A percentile compares a stretch with the other conserved stretches of the same genome.
Conservation (phyloP, 2,888 invertebrate genomes). For the Oscheius sp. region DNA sequence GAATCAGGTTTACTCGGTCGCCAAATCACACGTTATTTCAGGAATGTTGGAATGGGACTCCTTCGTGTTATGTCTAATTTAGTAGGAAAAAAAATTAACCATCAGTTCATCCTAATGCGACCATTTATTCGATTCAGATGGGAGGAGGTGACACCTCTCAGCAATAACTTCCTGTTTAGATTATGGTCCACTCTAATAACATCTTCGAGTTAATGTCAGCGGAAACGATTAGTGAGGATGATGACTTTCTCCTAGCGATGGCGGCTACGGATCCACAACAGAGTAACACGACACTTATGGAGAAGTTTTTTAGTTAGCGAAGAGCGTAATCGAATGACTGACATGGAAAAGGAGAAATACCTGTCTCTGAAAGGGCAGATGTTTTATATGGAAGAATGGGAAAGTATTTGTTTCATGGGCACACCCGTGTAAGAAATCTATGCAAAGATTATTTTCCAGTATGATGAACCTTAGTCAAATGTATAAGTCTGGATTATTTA, state of each 20-base stretch:
- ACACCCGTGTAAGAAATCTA: constrained; percentile 80
- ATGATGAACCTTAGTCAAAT: constrained; percentile 93
- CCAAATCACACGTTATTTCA: constrained; percentile 49
- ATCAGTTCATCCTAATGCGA: constrained; percentile 89
- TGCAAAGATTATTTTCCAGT: constrained; percentile 58
- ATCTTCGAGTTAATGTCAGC: constrained; percentile 92
- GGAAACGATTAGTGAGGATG: constrained; percentile 76
- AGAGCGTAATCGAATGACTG: constrained; percentile 75
- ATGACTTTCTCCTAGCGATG: constrained; percentile 31
- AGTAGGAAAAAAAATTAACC: constrained; percentile 87
- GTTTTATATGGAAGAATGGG: constrained; percentile 98
- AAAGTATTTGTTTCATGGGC: constrained; percentile 94
- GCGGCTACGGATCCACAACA: constrained; percentile 43
- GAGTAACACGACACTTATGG: constrained; percentile 26
- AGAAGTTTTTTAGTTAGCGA: constrained; percentile 72
- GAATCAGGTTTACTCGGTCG: constrained; percentile 43
- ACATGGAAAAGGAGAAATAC: constrained; percentile 56
- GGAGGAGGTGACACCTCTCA: constrained; percentile 80
- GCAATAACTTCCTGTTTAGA: constrained; percentile 74
- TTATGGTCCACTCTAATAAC: constrained; percentile 91
- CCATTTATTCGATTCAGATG: constrained; percentile 93
- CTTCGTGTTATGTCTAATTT: constrained; percentile 85
- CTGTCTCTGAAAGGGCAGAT: constrained; percentile 90
- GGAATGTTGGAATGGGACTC: constrained; percentile 87
- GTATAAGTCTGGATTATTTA: constrained; percentile 90